Evolutionary conservation across 1,140 invertebrate species (phyloP).

Genomic region (Pachyrhynchus sulphureomaculatus): DNA sequence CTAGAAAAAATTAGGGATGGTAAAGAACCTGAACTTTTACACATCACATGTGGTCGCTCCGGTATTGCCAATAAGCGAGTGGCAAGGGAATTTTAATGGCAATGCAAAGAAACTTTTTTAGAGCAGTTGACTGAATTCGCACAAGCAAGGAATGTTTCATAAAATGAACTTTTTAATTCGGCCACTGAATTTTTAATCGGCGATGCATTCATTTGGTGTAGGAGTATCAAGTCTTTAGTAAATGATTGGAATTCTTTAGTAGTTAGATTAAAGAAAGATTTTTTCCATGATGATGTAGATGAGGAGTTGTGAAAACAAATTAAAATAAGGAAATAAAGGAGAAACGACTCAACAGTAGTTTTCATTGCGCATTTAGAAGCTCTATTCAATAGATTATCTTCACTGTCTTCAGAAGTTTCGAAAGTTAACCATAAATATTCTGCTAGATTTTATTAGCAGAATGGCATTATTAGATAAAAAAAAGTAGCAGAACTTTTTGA

Average conservation of each 20-base stretch:
- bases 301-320: conserved; percentile 42
- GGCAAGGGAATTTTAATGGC: neutral
- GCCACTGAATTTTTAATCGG: conserved; percentile 41
- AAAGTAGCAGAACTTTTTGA: no score
- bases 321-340: conserved; percentile 40
- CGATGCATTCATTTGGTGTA: conserved; percentile 44
- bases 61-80: no score
- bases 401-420: no score
- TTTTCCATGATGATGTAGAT: conserved; percentile 40
- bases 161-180: conserved; percentile 11
- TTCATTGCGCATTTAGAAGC: conserved; percentile 42
- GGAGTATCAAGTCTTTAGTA: conserved; percentile 28
- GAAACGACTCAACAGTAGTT: conserved; percentile 38
- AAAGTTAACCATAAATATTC: no score
- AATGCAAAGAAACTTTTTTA: conserved; percentile 14
- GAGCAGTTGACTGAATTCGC: conserved; percentile 14
- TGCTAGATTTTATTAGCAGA: no score
- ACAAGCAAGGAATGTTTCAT: neutral
- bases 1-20: no score
- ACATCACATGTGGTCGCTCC: no score
- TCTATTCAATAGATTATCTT: conserved; percentile 36
- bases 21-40: no score
- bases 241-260: conserved; percentile 36
- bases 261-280: conserved; percentile 33
- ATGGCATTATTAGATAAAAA: no score